A percentile compares a stretch with the other conserved stretches of the same genome.
phyloP scores from a whole-genome alignment of 2,113 vertebrate genomes.

The Chloebia gouldiae region DNA sequence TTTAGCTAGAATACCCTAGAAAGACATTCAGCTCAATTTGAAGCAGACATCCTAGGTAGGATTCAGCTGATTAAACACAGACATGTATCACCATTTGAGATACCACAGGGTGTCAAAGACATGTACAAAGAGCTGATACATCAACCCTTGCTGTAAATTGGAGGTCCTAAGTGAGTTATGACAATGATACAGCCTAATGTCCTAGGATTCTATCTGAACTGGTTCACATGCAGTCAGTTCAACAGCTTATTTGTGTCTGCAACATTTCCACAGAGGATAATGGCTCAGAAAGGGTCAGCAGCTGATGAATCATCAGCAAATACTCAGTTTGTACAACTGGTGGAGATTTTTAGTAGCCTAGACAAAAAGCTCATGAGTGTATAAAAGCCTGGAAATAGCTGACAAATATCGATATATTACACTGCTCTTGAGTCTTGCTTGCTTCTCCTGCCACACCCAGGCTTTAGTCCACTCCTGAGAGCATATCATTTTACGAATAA shows the following conservation, averaged over 20 bases:
- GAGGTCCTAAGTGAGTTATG: background rate
- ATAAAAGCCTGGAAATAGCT: background rate
- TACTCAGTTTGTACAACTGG: background rate
- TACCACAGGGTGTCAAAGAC: background rate
- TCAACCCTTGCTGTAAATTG: background rate
- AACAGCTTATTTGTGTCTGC: background rate
- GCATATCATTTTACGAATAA: background rate
- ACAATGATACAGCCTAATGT: background rate
- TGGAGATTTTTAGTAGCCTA: background rate
- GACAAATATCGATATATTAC: background rate
- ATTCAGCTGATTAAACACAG: background rate
- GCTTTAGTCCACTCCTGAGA: background rate
- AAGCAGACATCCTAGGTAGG: background rate
- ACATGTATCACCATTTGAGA: background rate
- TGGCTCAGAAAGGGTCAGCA: background rate
- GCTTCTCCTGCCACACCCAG: background rate
- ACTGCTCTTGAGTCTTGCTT: background rate
- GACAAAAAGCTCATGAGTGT: background rate
- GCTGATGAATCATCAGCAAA: background rate
- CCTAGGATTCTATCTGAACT: background rate
- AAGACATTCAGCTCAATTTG: background rate
- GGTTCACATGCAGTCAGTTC: background rate
- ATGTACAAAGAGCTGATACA: background rate
- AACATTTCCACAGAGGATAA: background rate
- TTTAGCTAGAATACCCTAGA: background rate